Percentiles rank a stretch among this genome's conserved stretches.
phyloP scores from a whole-genome alignment of 2,797 vertebrate genomes.

The Bradypodion ventrale region DNA sequence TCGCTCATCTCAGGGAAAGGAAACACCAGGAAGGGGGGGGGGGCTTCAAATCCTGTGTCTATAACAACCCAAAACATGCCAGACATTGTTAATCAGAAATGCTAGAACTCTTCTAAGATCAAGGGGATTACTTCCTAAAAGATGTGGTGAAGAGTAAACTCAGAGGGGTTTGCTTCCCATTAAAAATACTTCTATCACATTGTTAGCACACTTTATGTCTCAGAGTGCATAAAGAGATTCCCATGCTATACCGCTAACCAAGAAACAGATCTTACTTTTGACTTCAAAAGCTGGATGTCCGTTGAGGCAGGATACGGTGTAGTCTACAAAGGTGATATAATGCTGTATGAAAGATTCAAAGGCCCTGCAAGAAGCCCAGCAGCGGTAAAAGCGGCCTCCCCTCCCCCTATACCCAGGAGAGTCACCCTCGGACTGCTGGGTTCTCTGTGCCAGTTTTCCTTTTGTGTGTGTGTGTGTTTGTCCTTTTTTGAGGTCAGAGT shows the following conservation, averaged over 20 bases:
- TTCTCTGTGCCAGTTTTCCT: background rate
- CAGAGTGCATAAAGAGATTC: too few species aligned
- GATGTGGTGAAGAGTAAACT: too few species aligned
- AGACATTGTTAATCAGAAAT: background rate
- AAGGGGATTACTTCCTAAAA: background rate
- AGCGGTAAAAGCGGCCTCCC: background rate
- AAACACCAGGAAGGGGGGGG: background rate
- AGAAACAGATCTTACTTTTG: background rate
- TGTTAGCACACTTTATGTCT: too few species aligned
- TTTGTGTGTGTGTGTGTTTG: background rate
- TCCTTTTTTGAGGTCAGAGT: too few species aligned
- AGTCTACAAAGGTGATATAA: fast-evolving
- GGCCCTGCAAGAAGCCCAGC: background rate
- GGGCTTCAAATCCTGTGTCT: background rate
- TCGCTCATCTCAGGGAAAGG: background rate
- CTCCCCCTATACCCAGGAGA: background rate
- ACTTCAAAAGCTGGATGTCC: background rate
- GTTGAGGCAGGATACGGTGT: too few species aligned
- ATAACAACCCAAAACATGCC: background rate
- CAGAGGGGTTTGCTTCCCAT: background rate
- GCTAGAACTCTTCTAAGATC: background rate
- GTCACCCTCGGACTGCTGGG: background rate
- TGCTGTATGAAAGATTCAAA: too few species aligned
- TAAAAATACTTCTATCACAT: background rate
- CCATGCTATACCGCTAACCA: too few species aligned